phyloP scores from a whole-genome alignment of 2,113 vertebrate species.

The Etia nguti region DNA sequence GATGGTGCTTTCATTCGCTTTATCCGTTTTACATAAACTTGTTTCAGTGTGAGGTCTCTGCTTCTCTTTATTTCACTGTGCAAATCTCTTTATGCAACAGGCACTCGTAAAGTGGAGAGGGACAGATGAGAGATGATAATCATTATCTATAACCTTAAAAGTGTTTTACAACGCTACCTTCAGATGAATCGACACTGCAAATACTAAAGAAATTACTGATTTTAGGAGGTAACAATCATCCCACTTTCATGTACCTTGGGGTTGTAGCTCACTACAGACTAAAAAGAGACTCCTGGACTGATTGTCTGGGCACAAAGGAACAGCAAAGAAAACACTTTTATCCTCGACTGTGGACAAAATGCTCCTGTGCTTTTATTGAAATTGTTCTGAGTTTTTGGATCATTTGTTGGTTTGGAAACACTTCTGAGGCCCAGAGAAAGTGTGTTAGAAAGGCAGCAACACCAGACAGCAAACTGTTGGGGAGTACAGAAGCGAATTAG shows the following conservation, averaged over 20 bases:
- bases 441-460: not conserved
- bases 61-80: not conserved
- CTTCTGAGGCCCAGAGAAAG: not conserved
- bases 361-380: not conserved
- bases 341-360: not conserved
- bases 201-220: not conserved
- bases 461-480: not conserved
- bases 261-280: not conserved
- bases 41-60: not conserved
- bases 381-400: not conserved
- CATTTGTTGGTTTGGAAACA: not conserved
- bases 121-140: not conserved
- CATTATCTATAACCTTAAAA: not conserved
- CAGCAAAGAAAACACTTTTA: not conserved
- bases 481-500: not conserved
- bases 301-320: not conserved
- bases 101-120: fast-evolving
- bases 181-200: not conserved
- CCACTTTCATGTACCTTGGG: not conserved
- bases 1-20: not conserved
- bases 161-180: not conserved
- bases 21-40: not conserved
- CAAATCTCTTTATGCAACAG: not conserved
- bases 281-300: not conserved
- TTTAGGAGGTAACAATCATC: not conserved